Base-by-base conservation (phyloP, 64 coral and sea anemone genomes). In the Dendrophyllia cribrosa region DNA sequence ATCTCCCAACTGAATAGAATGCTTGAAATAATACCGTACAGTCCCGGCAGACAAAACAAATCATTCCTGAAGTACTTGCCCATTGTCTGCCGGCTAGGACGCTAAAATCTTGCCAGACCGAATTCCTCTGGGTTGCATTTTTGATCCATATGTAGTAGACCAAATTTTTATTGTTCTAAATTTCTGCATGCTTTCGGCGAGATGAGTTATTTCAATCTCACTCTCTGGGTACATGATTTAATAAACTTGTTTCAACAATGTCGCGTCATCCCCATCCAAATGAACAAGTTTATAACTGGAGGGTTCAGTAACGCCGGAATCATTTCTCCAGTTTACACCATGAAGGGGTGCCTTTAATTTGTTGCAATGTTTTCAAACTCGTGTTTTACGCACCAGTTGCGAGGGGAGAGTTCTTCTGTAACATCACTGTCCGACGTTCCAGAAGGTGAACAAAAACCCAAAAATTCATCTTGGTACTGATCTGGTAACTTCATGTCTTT, bases 81-180 rank as follows among this genome's bases (percentile, higher is more conserved):
- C 77, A 92, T 78, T 77, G 58, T 74, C 71, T 82, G 43, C 46
- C 20, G 87, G 86, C 93, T 78, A 89, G 21, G 93, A 94, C 52
- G 93, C 87, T 17, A 89, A 74, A 77, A 94, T 94, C 87, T 46
- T 68, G 78, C n/a, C n/a, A n/a, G n/a, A n/a, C n/a, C n/a, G n/a
- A n/a, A n/a, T n/a, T n/a, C n/a, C n/a, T n/a, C n/a, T 89, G 25
- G 93, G 93, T 59, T 94, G n/a, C 79, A 94, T 64, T 76, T 77
- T 75, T 44, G 87, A 94, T 66, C 93, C 93, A 58, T 71, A 89
- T 55, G 55, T 66, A 24, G 70, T 89, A 22, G 79, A 75, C 44
- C 70, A 55, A 85, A 94, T 76, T 16, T 75, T 76, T 50, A 94
- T 89, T 66, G 79, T 75, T 19, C 93, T 79, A 85, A 72, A 94